A percentile compares a stretch with the other conserved stretches of the same genome.
phyloP scores from a whole-genome alignment of 2,888 invertebrate genomes.

The Loripinus fragilis region DNA sequence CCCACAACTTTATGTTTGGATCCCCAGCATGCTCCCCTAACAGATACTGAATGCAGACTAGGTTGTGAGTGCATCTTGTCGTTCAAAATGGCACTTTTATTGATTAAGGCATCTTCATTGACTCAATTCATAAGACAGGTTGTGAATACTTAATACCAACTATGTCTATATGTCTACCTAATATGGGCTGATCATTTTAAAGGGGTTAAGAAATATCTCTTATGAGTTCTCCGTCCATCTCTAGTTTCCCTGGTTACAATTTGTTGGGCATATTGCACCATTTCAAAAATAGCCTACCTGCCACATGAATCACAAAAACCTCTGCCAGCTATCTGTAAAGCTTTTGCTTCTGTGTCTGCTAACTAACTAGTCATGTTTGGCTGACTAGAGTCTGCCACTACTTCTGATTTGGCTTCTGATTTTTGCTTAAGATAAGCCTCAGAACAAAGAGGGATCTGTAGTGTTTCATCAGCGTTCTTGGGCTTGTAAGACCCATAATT shows the following conservation, averaged over 20 bases:
- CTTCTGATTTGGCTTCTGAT: not conserved
- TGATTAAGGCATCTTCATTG: not conserved
- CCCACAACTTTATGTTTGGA: constrained; percentile 14
- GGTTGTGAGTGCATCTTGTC: constrained; percentile 8
- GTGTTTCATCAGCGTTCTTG: constrained; percentile 14
- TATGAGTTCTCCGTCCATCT: constrained; percentile 2
- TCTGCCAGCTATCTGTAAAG: not conserved
- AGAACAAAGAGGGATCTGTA: constrained; percentile 13
- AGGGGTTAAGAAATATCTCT: constrained; percentile 16
- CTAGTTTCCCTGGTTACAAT: constrained; percentile 13
- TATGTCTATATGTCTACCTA: constrained; percentile 8
- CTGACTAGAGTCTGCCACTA: not conserved
- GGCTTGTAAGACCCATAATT: constrained; percentile 25
- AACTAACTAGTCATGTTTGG: not conserved
- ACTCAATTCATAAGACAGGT: constrained; percentile 7
- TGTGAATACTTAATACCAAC: constrained; percentile 1
- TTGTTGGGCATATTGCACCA: constrained; percentile 15
- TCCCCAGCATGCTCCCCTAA: not conserved
- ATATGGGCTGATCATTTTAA: constrained; percentile 16
- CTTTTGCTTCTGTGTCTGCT: constrained; percentile 10
- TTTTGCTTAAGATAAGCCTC: constrained; percentile 11
- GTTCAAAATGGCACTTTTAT: constrained; percentile 21
- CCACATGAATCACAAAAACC: constrained; percentile 2
- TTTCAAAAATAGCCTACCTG: constrained; percentile 11
- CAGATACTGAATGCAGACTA: not conserved